Percentiles rank a stretch among this genome's conserved stretches.
Conservation (phyloP, 92 coral and sea anemone species). For the Palythoa caribaeorum region DNA sequence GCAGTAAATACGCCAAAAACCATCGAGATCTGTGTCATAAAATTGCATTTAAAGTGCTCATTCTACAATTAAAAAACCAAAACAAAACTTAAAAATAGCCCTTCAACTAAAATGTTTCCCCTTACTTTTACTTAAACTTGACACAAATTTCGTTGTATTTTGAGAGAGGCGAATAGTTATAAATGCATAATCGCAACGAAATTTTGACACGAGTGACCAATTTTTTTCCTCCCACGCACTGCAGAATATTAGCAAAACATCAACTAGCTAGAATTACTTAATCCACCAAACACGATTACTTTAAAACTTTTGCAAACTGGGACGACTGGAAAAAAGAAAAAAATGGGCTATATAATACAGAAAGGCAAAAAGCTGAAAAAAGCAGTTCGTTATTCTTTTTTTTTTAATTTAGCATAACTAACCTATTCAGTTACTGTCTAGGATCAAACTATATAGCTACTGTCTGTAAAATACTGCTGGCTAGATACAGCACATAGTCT, state of each 20-base stretch:
- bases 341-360: not conserved
- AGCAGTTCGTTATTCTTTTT: not conserved
- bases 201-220: conserved; percentile 40
- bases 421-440: not conserved
- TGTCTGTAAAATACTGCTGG: not conserved
- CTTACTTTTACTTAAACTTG: not conserved
- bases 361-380: not conserved
- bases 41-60: not conserved
- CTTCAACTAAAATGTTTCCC: not conserved
- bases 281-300: not conserved
- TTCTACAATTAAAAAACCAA: not conserved
- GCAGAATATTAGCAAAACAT: not conserved
- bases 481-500: too few species aligned
- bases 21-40: not conserved
- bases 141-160: not conserved
- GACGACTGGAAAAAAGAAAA: not conserved
- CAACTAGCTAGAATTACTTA: not conserved
- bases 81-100: not conserved
- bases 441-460: not conserved
- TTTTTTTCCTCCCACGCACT: conserved; percentile 35
- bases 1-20: conserved; percentile 14
- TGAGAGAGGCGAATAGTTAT: not conserved
- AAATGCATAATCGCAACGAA: conserved; percentile 18
- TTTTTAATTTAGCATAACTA: not conserved
- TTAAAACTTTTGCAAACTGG: not conserved